Evolutionary conservation across 1,140 invertebrate species (phyloP), one percentile per base, ranked within the genome.

Genomic region (Heliconius melpomene): DNA sequence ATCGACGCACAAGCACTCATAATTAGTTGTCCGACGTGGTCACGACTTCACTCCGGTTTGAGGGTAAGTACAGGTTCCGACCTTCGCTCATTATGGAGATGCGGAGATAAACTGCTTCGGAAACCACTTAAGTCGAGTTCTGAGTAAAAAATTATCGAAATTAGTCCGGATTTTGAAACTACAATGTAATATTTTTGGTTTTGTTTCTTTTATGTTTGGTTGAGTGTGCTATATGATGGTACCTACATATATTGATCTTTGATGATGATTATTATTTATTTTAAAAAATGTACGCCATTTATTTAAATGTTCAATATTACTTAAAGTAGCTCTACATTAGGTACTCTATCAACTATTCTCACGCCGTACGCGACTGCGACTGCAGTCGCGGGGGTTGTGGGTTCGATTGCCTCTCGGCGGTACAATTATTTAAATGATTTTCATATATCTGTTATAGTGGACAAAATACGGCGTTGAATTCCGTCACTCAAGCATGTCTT

Each of bases 1-100:
- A 77, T 77, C 75, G 74, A 52, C 60, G 23, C 75, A 70, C 38
- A 54, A 26, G 54, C 18, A 7, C 26, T 29, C 60, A 29, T 66
- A 66, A 66, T 66, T 26, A 66, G 23, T 66, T 29, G 60, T 66
- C 60, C 29, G 46, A 29, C 76, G 46, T n/a, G 36, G 76, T 77
- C 76, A 77, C 76, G 76, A 71, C 46, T 66, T 29, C 26, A 66
- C 7, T 38, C 38, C n/a, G 66, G 20, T 32, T 77, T 77, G 72
- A 52, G 76, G 70, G 29, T 77, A 77, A 77, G 54, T 77, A 46
- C 76, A 36, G 70, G 76, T 72, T 54, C 23, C 57, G 26, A 23
- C 60, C 60, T 66, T 13, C 26, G 7, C 26, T 13, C 26, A 66
- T 66, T 66, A 66, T 66, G 23, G 60, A 66, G 60, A 66, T 66